Percentiles rank a stretch among this genome's conserved stretches.
These are phyloP conservation scores for Dipodomys stephensi DNA, from an alignment of 2,113 vertebrate genomes.

Conservation along the genomic window DNA sequence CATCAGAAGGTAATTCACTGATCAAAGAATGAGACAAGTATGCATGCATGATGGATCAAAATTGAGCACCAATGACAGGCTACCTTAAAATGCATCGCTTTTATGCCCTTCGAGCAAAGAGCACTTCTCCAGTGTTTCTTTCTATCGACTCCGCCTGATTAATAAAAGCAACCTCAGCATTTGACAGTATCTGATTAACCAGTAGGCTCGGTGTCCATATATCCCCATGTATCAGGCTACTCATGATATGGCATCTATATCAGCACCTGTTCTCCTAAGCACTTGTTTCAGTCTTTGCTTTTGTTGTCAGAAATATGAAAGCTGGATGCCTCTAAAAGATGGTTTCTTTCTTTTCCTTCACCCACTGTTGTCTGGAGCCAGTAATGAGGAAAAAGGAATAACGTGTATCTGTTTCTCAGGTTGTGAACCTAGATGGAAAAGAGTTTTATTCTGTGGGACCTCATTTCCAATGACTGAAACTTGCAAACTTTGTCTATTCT, in stretches of 20 bases:
- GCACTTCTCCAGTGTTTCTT: not conserved
- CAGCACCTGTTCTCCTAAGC: not conserved
- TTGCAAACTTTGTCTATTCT: not conserved
- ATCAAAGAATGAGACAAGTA: constrained; percentile 73
- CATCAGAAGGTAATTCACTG: not conserved
- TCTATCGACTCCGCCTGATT: not conserved
- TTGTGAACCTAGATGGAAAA: not conserved
- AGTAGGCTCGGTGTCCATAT: not conserved
- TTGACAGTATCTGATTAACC: not conserved
- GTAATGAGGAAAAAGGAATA: not conserved
- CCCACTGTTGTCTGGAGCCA: not conserved
- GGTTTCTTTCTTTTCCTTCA: not conserved
- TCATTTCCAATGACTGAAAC: not conserved
- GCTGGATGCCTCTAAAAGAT: not conserved
- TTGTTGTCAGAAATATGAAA: not conserved
- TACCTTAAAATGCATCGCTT: not conserved
- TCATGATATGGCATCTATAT: not conserved
- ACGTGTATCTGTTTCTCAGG: not conserved
- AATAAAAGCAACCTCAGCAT: not conserved
- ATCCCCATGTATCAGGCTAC: not conserved
- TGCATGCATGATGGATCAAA: not conserved
- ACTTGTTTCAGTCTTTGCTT: not conserved
- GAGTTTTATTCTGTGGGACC: not conserved
- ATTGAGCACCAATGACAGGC: not conserved
- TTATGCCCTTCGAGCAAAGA: not conserved